Evolutionary conservation across 2,797 vertebrate genomes (phyloP), one percentile per base, ranked within the genome.

Genomic region (Betta splendens): DNA sequence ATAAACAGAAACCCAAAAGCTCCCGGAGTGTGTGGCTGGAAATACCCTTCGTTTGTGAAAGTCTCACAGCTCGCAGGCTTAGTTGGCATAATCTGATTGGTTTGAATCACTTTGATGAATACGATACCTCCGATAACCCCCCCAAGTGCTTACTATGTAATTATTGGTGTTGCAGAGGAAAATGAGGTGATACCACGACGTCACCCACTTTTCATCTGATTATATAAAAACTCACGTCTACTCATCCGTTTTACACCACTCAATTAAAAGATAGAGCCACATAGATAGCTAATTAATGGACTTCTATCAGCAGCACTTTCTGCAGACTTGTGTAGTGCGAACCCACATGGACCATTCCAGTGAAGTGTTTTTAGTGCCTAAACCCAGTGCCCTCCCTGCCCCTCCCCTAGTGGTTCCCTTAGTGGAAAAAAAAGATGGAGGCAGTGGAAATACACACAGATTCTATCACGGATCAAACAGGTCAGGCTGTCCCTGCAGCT

Each of bases 401-500:
- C 72, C 64, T 35, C 72, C 76, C 75, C 18, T 28, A 29, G 58
- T 44, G 64, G 31, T 55, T 51, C 60, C 69, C 53, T 67, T 33
- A 38, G 22, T 40, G 39, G 79, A 40, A 40, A 18, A 61, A 69
- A 75, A 50, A 46, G 42, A 84, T 51, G 67, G 75, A 65, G 50
- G 40, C 31, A 35, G 48, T 28, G 60, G 66, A 79, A 64, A 12
- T 72, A 69, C 66, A 52, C 20, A 53, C 33, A 32, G 69, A 56
- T 50, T 64, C 61, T 65, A 70, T 81, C 88, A 89, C 0, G 83
- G 89, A 71, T 96, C 96, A 54, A 99, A 99, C 76, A 99, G 93
- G 81, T 98, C 95, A 0, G 92, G 90, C 58, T 94, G 92, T 2
- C 86, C 91, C 81, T 94, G 94, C 72, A 94, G 92, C 52, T 98